Evolutionary conservation across 2,113 vertebrate species (phyloP).

Genomic region (Peromyscus maniculatus): DNA sequence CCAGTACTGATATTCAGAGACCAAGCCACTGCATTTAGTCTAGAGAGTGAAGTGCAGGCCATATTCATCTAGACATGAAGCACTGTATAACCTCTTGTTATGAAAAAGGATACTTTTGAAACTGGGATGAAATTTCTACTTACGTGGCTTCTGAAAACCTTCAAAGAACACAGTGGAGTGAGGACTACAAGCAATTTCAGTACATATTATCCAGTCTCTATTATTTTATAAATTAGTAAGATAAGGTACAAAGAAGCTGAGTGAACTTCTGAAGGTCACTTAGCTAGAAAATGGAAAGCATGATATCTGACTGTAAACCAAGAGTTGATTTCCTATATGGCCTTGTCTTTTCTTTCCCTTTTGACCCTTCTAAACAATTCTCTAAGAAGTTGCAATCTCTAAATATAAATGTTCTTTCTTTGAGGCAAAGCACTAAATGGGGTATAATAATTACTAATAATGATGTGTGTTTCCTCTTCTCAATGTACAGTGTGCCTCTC

Average conservation of each 20-base stretch:
- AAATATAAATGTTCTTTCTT: background rate
- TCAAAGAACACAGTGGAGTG: background rate
- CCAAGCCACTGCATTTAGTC: background rate
- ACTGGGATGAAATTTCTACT: background rate
- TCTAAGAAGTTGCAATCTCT: background rate
- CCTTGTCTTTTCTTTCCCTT: background rate
- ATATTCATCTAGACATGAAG: background rate
- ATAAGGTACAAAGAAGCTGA: background rate
- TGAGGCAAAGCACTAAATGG: slow-evolving; percentile 2
- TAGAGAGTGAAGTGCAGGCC: background rate
- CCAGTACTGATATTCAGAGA: background rate
- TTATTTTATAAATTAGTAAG: slow-evolving; percentile 47
- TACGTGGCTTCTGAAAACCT: slow-evolving; percentile 8
- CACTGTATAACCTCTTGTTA: background rate
- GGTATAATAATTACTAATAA: background rate
- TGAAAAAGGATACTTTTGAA: slow-evolving; percentile 41
- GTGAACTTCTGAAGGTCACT: background rate
- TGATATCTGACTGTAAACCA: background rate
- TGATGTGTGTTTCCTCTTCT: background rate
- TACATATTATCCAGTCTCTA: background rate
- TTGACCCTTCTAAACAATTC: background rate
- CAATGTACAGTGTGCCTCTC: background rate
- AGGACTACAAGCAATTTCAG: slow-evolving; percentile 31
- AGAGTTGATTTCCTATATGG: background rate
- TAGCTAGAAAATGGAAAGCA: background rate